A percentile compares a stretch with the other conserved stretches of the same genome.
phyloP scores from a whole-genome alignment of 2,113 vertebrate species.

The Clarias gariepinus region DNA sequence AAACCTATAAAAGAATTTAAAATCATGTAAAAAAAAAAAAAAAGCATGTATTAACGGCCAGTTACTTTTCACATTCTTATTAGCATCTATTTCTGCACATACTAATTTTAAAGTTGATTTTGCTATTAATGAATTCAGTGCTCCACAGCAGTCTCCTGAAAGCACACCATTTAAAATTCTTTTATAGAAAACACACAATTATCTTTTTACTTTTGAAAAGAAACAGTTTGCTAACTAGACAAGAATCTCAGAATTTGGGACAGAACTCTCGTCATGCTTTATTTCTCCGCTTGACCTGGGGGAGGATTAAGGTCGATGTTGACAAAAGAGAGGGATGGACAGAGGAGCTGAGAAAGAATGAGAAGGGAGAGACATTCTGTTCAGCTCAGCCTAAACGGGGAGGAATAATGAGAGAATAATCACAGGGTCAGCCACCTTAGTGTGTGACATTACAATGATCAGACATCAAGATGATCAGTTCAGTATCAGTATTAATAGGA shows the following conservation, averaged over 20 bases:
- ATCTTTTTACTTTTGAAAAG: background rate
- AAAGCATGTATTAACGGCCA: too few relatives aligned
- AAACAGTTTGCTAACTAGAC: background rate
- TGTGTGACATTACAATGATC: background rate
- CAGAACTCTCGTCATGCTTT: background rate
- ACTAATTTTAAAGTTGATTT: background rate
- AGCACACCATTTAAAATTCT: background rate
- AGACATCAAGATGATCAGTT: background rate
- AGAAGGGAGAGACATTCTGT: background rate
- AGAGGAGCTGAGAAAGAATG: background rate
- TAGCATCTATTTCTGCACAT: background rate
- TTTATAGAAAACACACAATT: background rate
- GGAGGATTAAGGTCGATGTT: slow-evolving; percentile 7
- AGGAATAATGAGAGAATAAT: slow-evolving; percentile 24
- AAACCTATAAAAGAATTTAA: background rate
- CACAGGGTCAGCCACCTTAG: background rate
- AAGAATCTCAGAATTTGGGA: background rate
- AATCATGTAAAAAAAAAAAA: background rate
- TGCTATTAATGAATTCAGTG: background rate
- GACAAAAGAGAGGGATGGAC: slow-evolving; percentile 26
- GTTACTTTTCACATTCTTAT: too few relatives aligned
- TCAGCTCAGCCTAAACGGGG: background rate
- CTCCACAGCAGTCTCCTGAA: background rate
- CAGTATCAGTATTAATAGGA: background rate
- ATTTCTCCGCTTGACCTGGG: slow-evolving; percentile 24